A percentile compares a stretch with the other conserved stretches of the same genome.
Conservation (phyloP, 2,888 invertebrate genomes). For the Hartigia nigra region DNA sequence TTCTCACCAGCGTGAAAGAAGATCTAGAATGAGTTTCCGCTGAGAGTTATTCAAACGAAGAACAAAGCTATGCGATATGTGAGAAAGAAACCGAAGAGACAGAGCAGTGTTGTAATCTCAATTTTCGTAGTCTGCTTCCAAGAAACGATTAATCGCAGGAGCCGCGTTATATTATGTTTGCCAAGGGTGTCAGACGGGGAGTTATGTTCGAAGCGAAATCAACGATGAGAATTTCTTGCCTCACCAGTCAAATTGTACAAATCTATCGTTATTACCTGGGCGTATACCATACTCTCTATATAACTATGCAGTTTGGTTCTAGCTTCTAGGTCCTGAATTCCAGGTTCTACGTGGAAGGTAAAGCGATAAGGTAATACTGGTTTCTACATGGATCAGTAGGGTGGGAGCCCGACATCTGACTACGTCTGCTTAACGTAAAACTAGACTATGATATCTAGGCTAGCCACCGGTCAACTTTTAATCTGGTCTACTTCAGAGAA, state of each 20-base stretch:
- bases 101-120: background rate
- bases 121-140: background rate
- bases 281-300: background rate
- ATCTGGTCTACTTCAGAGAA: constrained; percentile 38
- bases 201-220: background rate
- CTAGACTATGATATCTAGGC: constrained; percentile 36
- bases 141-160: background rate
- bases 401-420: background rate
- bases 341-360: background rate
- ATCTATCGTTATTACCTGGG: background rate
- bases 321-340: background rate
- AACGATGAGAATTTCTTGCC: background rate
- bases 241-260: background rate
- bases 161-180: background rate
- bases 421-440: background rate
- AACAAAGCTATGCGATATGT: background rate
- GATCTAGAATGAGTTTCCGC: background rate
- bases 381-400: background rate
- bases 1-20: background rate
- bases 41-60: background rate
- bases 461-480: constrained; percentile 38
- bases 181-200: background rate
- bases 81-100: background rate
- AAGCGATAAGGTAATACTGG: constrained; percentile 10
- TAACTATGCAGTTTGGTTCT: background rate